Base-by-base conservation (phyloP, 2,888 invertebrate genomes). In the Trimorus sp. region DNA sequence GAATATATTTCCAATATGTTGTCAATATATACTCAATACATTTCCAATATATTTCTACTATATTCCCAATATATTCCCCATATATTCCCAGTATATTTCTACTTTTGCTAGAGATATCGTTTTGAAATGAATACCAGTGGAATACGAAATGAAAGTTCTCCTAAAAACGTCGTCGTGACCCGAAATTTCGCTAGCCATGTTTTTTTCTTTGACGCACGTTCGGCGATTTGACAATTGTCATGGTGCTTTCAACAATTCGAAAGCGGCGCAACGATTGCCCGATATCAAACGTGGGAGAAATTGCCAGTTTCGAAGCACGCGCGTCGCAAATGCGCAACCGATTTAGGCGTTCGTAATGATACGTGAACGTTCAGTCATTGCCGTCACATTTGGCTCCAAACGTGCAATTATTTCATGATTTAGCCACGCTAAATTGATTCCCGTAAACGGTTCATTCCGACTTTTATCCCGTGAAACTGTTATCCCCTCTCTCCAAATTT, bases 231-330 rank as follows among this genome's bases (percentile, higher is more conserved):
- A 15, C 54, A 73, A 63, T 16, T 36, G 37, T 16, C 38, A 9
- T 36, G 15, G 48, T 45, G 58, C 51, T 68, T 66, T 75, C 75
- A 42, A 66, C 59, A 53, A 60, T 68, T 75, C 45, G 75, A 75
- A 75, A 75, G 75, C 51, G 15, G 15, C 36, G 45, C 60, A 36
- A 11, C 14, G 56, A 51, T 54, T 49, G 37, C 36, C 60, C 37
- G 45, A 75, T 66, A 74, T 74, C 42, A 49, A n/a, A 53, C 51
- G 56, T 62, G 60, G 51, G 76, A 76, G 71, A 81, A 81, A 81
- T 81, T 71, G 73, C 58, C 58, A 26, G 53, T 68, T 81, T 63
- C 51, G 36, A 37, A 71, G 49, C 60, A 81, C 59, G 59, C 60
- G 45, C 63, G 60, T 68, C 15, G 45, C 38, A 66, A 69, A 69